Conservation (phyloP, 1,140 invertebrate genomes). For the Drosophila azteca region DNA sequence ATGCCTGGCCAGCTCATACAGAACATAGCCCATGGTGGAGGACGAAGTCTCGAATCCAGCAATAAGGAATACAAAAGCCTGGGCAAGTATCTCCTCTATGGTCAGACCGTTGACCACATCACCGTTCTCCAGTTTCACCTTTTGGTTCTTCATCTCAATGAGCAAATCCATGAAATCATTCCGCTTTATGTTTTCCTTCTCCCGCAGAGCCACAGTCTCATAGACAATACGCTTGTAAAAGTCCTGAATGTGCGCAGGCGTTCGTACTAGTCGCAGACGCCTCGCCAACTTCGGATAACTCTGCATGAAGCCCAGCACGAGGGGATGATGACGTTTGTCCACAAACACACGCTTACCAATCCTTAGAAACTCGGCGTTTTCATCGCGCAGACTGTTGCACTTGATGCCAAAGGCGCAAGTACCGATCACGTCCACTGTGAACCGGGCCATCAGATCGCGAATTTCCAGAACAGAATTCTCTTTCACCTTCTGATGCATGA, state of each 20-base stretch:
- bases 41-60: constrained; percentile 89
- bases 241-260: constrained; percentile 74
- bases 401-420: constrained; percentile 87
- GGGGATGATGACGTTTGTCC: constrained; percentile 26
- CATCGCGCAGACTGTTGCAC: constrained; percentile 84
- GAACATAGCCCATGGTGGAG: constrained; percentile 84
- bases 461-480: constrained; percentile 49
- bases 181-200: constrained; percentile 83
- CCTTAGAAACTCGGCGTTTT: constrained; percentile 85
- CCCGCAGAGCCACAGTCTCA: constrained; percentile 84
- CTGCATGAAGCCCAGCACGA: constrained; percentile 34
- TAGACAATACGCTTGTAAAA: constrained; percentile 84
- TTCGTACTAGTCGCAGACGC: constrained; percentile 32
- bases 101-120: constrained; percentile 38
- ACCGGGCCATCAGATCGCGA: constrained; percentile 66
- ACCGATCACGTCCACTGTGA: constrained; percentile 84
- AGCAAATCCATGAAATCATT: constrained; percentile 86
- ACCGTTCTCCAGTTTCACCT: constrained; percentile 29
- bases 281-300: constrained; percentile 41
- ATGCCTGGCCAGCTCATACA: constrained; percentile 86
- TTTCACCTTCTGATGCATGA: constrained; percentile 34
- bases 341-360: constrained; percentile 58
- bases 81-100: constrained; percentile 72
- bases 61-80: constrained; percentile 84
- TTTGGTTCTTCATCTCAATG: constrained; percentile 84